Base-by-base conservation (phyloP, 1,140 invertebrate genomes). In the Drosophila arizonae region DNA sequence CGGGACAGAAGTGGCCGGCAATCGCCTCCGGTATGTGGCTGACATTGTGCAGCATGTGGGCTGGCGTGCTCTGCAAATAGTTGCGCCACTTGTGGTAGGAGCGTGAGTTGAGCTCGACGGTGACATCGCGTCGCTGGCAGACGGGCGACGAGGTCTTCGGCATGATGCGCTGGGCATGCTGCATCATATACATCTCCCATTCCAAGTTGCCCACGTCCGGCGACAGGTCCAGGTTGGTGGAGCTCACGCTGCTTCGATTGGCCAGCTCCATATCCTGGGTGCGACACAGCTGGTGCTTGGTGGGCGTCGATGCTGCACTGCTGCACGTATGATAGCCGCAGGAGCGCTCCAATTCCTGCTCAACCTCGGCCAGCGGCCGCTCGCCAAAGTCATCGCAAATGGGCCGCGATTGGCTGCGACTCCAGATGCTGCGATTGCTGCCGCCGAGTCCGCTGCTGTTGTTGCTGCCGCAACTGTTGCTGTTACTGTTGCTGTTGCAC, bases 111-210 rank as follows among this genome's bases (percentile, higher is more conserved):
- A 61, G 4, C 45, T 41, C 58, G 13, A 50, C 15, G 6, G 43
- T 55, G 6, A 15, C 46, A 4, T 66, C 71, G 0, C 78, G 70
- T 0, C 87, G 48, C 11, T 74, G 71, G 6, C 64, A 61, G 6
- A 87, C 73, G 1, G 90, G 90, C 6, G 90, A 91, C 0, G 90
- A 91, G 15, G 90, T 91, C 57, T 91, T 91, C 13, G 90, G 84
- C 90, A 91, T 91, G 0, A 91, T 57, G 15, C 78, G 68, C 41
- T 76, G 71, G 0, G 84, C 74, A 15, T 76, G 82, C 55, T 81
- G 77, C 81, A 91, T 84, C 90, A 91, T 91, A 30, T 76, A 81
- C 81, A 91, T 91, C 55, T 91, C 90, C 90, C 90, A 91, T 60
- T 91, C 79, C 4, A 91, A 64, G 33, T 91, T 87, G 21, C 79